These are phyloP conservation scores for Physella acuta DNA, from an alignment of 1,140 invertebrate species.

Conservation along the genomic window DNA sequence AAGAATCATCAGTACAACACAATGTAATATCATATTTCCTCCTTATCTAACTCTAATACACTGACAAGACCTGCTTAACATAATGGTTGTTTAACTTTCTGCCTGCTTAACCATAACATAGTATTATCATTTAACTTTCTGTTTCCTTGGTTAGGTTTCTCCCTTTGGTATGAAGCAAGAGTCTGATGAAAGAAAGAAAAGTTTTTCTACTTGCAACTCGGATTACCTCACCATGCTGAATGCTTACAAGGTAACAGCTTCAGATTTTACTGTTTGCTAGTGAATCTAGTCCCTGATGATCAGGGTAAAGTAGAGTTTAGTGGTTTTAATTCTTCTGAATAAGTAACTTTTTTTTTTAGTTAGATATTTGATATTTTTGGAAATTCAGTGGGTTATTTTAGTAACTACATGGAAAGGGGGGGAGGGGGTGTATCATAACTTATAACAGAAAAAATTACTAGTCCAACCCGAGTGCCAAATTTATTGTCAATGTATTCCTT, in stretches of 20 bases:
- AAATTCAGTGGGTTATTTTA: neutral
- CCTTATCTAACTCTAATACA: too few relatives aligned
- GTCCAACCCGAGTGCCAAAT: too few relatives aligned
- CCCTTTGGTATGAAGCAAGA: conserved; percentile 68
- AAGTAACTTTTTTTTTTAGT: neutral
- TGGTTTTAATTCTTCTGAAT: neutral
- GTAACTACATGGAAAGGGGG: neutral
- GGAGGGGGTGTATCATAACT: neutral
- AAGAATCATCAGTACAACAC: too few relatives aligned
- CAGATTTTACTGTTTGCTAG: too few relatives aligned
- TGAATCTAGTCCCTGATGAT: too few relatives aligned
- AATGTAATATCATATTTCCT: too few relatives aligned
- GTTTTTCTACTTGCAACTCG: conserved; percentile 67
- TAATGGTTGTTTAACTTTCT: too few relatives aligned
- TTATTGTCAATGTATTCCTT: too few relatives aligned
- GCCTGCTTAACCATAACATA: too few relatives aligned
- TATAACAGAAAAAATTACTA: too few relatives aligned
- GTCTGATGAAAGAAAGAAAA: conserved; percentile 72
- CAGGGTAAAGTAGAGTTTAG: neutral
- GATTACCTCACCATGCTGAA: conserved; percentile 56
- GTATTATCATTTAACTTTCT: neutral
- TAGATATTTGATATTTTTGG: neutral
- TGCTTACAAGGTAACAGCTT: conserved; percentile 56
- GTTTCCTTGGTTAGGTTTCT: conserved; percentile 37
- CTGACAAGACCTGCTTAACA: too few relatives aligned